Evolutionary conservation across 2,113 vertebrate species (phyloP).

Genomic region (Lota lota): DNA sequence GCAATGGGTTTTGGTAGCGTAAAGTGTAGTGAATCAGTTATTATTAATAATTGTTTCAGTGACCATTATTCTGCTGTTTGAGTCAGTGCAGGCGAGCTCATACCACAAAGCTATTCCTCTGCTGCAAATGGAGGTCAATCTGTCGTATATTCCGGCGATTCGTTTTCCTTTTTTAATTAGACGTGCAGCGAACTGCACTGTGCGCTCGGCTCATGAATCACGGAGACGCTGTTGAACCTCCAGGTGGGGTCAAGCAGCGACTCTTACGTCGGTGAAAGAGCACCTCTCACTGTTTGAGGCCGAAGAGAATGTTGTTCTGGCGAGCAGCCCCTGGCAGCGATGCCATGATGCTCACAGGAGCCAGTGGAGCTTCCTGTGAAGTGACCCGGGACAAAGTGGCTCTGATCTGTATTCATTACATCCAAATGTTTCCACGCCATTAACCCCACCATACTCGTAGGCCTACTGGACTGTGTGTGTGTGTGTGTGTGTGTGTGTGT

Average conservation of each 20-base stretch:
- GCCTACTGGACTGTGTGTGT: slow-evolving; percentile 28
- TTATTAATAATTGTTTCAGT: too few relatives aligned
- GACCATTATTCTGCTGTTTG: too few relatives aligned
- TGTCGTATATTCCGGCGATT: too few relatives aligned
- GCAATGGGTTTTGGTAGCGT: too few relatives aligned
- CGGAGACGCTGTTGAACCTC: slow-evolving; percentile 21
- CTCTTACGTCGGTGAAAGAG: slow-evolving; percentile 31
- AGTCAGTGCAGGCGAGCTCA: too few relatives aligned
- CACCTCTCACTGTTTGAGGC: slow-evolving; percentile 39
- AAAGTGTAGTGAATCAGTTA: too few relatives aligned
- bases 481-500: slow-evolving; percentile 30
- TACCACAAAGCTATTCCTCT: too few relatives aligned
- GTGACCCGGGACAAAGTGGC: slow-evolving; percentile 56
- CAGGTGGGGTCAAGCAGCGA: slow-evolving; percentile 27
- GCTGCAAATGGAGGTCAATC: too few relatives aligned
- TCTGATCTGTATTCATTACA: slow-evolving; percentile 68
- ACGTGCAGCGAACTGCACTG: neutral
- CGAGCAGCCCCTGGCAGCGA: slow-evolving; percentile 47
- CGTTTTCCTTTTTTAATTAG: neutral
- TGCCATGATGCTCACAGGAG: slow-evolving; percentile 47
- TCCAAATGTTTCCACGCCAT: slow-evolving; percentile 63
- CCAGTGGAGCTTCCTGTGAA: slow-evolving; percentile 60
- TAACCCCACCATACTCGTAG: slow-evolving; percentile 54
- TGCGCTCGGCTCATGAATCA: slow-evolving; percentile 37
- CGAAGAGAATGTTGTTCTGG: slow-evolving; percentile 39